These are phyloP conservation scores for Julus scandinavius DNA, from an alignment of 2,888 invertebrate genomes.

Conservation along the genomic window DNA sequence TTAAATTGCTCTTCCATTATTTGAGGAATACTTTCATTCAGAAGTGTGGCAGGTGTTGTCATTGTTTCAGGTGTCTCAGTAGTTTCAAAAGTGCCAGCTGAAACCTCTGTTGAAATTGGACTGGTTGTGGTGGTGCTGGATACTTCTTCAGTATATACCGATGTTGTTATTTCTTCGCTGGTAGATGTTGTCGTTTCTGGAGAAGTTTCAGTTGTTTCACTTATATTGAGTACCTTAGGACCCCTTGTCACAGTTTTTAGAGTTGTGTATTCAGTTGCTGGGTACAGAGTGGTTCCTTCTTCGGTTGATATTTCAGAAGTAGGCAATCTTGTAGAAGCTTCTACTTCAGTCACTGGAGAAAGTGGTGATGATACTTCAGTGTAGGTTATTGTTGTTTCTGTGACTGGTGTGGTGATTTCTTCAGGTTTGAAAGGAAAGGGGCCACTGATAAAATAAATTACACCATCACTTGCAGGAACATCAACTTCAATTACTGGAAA, in stretches of 20 bases:
- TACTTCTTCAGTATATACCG: neutral
- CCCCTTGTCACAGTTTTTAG: neutral
- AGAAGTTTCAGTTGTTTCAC: conserved; percentile 8
- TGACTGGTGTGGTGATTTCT: neutral
- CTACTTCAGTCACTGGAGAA: conserved; percentile 6
- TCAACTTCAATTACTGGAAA: conserved; percentile 49
- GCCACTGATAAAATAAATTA: conserved; percentile 53
- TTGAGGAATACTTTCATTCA: conserved; percentile 44
- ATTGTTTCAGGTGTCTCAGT: neutral
- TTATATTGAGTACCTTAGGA: neutral
- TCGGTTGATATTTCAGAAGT: neutral
- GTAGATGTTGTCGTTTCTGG: neutral
- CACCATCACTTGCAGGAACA: conserved; percentile 53
- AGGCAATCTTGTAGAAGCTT: neutral
- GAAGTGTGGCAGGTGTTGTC: neutral
- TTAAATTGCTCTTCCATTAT: conserved; percentile 49
- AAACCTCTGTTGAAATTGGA: neutral
- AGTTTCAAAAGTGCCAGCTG: conserved; percentile 36
- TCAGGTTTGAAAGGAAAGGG: neutral
- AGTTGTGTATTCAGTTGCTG: conserved; percentile 33
- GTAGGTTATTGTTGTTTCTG: neutral
- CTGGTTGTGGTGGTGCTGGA: neutral
- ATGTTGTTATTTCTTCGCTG: neutral
- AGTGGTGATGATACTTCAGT: neutral
- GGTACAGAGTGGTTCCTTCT: neutral